These are phyloP conservation scores for Ginglymostoma cirratum DNA, from an alignment of 2,113 vertebrate species.

Conservation along the genomic window DNA sequence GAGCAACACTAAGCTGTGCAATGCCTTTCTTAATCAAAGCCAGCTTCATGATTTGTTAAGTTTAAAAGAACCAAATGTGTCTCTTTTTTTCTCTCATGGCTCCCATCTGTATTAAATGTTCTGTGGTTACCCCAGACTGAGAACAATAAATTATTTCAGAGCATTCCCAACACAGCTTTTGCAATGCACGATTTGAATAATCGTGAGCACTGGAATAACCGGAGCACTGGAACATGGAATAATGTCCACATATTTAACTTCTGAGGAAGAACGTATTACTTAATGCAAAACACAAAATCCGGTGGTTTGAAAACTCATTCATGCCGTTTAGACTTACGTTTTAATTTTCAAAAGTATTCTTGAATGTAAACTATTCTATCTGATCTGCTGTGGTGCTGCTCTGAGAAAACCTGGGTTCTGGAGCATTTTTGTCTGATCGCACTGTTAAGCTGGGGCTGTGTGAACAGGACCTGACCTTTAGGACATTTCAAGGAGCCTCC, in stretches of 20 bases:
- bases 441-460: neutral
- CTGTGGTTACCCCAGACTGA: slow-evolving; percentile 26
- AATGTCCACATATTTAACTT: neutral
- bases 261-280: neutral
- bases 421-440: neutral
- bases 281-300: neutral
- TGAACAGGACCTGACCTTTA: neutral
- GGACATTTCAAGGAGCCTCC: neutral
- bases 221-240: neutral
- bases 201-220: neutral
- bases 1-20: neutral
- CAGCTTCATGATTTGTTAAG: slow-evolving; percentile 24
- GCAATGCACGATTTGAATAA: neutral
- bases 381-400: neutral
- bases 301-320: neutral
- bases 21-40: slow-evolving; percentile 29
- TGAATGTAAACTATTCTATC: neutral
- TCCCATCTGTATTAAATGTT: slow-evolving; percentile 26
- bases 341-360: neutral
- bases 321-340: neutral
- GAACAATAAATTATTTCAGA: slow-evolving; percentile 28
- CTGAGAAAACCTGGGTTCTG: neutral
- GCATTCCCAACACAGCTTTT: slow-evolving; percentile 11
- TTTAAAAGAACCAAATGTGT: slow-evolving; percentile 32
- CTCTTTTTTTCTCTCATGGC: neutral